Base-by-base conservation (phyloP, 1,140 invertebrate genomes). In the Tyrophagus putrescentiae region DNA sequence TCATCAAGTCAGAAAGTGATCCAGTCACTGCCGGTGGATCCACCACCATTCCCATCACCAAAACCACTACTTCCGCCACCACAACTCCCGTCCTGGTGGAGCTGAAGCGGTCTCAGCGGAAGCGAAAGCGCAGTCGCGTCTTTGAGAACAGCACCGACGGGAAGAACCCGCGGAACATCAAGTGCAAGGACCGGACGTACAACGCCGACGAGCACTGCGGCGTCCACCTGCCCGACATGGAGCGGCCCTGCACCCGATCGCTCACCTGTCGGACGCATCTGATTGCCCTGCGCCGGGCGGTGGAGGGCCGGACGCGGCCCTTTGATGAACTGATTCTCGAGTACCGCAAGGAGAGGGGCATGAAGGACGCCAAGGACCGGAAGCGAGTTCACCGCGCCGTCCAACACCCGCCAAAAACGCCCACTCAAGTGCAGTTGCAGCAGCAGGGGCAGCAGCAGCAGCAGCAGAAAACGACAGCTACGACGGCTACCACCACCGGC, bases 171-270 rank as follows among this genome's bases (percentile, higher is more conserved):
- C 70, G 70, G 60, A 57, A 70, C 21, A 63, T 72, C 32, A 76
- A 82, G 57, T 77, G 81, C 60, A 82, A 82, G 70, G 75, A 80
- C 56, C 75, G 84, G 57, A 82, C 84, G 67, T 88, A 84, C 71
- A 82, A 87, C 70, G 79, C 84, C n/a, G 81, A 87, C 65, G 79
- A 82, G 54, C 85, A 88, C 67, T 88, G 85, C 71, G 85, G 85
- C 1, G 84, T 86, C 2, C 74, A 77, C 65, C 78, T 78, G 57
- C 76, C 77, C 3, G 82, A 84, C 64, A 80, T 77, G 52, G 75
- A 76, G 1, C 83, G 82, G 66, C 82, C 81, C 0, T 89, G 85
- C 69, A 86, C 84, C 25, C 73, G 85, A 28, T 87, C 84, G 11
- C 75, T 87, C 13, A 87, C 85, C 0, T 89, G 85, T 70, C 87